Base-by-base conservation (phyloP, 2,888 invertebrate species). In the Dendrolimus houi region DNA sequence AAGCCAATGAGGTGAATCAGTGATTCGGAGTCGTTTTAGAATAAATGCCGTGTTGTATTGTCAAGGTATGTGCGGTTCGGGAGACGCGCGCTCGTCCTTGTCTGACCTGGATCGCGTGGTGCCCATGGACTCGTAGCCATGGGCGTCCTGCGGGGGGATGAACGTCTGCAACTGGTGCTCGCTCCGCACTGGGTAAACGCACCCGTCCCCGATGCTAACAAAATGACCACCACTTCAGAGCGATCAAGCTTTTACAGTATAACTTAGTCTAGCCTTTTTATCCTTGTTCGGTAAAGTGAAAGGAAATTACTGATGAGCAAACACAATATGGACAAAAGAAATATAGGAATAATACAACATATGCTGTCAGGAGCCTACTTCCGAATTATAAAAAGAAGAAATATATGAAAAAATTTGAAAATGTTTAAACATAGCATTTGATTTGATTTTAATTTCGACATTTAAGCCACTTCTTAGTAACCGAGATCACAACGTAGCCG, bases 191-290 rank as follows among this genome's bases (percentile, higher is more conserved):
- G 96, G 95, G 93, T 92, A 97, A 89, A 93, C 93, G 88, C 96
- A 93, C 91, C 97, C 97, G 91, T 97, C 96, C 88, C 97, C 97
- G 92, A 94, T 93, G 95, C 97, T 97, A 94, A 83, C 91, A 75
- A 81, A 79, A 85, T 68, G 71, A 77, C 66, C 60, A 72, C 67
- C 60, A 64, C 62, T 68, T 68, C 60, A 70, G 64, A 67, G 63
- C 47, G 12, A 47, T 47, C 12, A 70, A 86, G 82, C 56, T 29
- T 29, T 29, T 29, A 29, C 29, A 29, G 6, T 29, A 29, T 29
- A 29, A 29, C 29, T 29, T 29, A 29, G 29, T 29, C 29, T 29
- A 29, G 29, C 29, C 29, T 29, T 29, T 29, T 29, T 29, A 29
- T 29, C 29, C 29, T 29, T 29, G 29, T 29, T 29, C 29, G 6